A percentile compares a stretch with the other conserved stretches of the same genome.
These are phyloP conservation scores for Catamblyrhynchus diadema DNA, from an alignment of 2,797 vertebrate species.

Conservation along the genomic window DNA sequence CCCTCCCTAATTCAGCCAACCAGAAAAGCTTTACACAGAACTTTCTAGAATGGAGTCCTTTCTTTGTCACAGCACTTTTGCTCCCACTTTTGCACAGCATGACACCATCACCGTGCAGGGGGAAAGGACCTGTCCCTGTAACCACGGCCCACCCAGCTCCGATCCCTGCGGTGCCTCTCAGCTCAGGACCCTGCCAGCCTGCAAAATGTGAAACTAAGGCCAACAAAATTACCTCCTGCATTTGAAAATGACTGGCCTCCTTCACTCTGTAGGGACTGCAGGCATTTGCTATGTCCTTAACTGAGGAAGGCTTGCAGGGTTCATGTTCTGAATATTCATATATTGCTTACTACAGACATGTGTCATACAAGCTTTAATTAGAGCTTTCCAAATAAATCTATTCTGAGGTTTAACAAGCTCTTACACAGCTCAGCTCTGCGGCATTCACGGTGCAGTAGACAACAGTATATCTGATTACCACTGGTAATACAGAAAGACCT, in stretches of 20 bases:
- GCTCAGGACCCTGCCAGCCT: background rate
- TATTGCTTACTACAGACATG: background rate
- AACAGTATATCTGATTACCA: background rate
- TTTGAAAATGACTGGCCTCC: background rate
- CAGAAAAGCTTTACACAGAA: background rate
- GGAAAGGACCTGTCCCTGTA: background rate
- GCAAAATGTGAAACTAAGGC: background rate
- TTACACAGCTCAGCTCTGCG: background rate
- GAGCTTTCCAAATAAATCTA: background rate
- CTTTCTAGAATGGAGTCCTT: background rate
- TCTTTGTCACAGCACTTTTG: background rate
- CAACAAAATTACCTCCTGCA: background rate
- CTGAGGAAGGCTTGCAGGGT: background rate
- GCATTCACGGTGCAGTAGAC: background rate
- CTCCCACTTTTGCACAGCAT: background rate
- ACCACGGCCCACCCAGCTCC: rapidly evolving
- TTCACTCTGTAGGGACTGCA: background rate
- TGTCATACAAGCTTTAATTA: background rate
- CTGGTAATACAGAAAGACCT: background rate
- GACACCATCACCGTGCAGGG: rapidly evolving
- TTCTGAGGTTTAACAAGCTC: background rate
- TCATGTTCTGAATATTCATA: background rate
- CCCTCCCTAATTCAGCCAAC: background rate
- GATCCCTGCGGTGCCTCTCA: rapidly evolving
- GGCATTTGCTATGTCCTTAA: background rate